These are phyloP conservation scores for Calliopum simillimum DNA, from an alignment of 2,888 invertebrate species.

Conservation along the genomic window DNA sequence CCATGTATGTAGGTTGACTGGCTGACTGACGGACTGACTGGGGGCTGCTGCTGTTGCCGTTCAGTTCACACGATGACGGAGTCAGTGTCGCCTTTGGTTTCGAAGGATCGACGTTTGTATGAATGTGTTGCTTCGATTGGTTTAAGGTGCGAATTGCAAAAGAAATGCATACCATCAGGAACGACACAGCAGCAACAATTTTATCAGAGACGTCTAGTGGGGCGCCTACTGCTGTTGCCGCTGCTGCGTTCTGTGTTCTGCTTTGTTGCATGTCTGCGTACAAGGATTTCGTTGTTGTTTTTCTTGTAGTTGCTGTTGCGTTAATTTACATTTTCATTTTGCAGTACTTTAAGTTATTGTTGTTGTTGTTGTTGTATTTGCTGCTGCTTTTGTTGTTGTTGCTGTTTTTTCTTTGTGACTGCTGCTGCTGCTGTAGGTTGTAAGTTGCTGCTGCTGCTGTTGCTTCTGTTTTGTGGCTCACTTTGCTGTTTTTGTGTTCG, in stretches of 20 bases:
- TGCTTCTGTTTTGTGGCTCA: not conserved
- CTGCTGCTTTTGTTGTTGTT: slow-evolving; percentile 11
- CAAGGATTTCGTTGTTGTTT: slow-evolving; percentile 14
- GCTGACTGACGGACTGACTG: slow-evolving; percentile 30
- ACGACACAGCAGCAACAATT: not conserved
- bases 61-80: slow-evolving; percentile 14
- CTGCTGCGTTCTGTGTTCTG: slow-evolving; percentile 2
- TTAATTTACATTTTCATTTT: not conserved
- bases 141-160: slow-evolving; percentile 26
- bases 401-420: slow-evolving; percentile 22
- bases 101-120: not conserved
- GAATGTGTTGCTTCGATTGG: slow-evolving; percentile 18
- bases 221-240: slow-evolving; percentile 18
- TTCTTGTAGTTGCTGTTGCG: slow-evolving; percentile 7
- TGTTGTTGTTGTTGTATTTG: slow-evolving; percentile 11
- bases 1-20: slow-evolving; percentile 33
- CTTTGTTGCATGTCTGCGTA: slow-evolving; percentile 21
- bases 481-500: not conserved
- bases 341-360: not conserved
- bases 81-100: slow-evolving; percentile 3
- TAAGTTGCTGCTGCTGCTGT: slow-evolving; percentile 19
- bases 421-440: slow-evolving; percentile 20
- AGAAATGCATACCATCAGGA: too few species aligned
- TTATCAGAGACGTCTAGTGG: not conserved
- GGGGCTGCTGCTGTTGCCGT: not conserved